Evolutionary conservation across 2,113 vertebrate species (phyloP), one percentile per base, ranked within the genome.

Genomic region (Antechinus flavipes): DNA sequence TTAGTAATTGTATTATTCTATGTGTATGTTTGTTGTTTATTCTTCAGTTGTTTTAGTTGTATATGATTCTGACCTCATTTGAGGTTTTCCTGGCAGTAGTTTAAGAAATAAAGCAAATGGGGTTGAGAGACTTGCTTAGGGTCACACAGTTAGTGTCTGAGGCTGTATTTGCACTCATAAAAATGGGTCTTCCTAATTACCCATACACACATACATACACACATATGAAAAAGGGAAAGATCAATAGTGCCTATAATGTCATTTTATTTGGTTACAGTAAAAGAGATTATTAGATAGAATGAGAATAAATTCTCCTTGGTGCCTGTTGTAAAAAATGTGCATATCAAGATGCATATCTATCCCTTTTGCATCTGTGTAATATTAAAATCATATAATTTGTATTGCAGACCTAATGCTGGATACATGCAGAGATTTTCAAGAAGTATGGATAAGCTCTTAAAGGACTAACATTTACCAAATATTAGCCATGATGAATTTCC

Each of bases 1-100:
- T 96, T 95, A 97, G 26, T 93, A 96, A 94, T 96, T 58, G 94
- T 93, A 91, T 90, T 16, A 93, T 53, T 98, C 93, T 94, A 76
- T 56, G 93, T 97, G 54, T 27, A 95, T 89, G 2, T 26, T 56
- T 56, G 55, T 56, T 56, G 25, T 27, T 56, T 58, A 25, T 27
- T 26, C 26, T 27, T 56, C 23, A 56, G 24, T 56, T 25, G 6
- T 25, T 56, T 10, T 26, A 58, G 26, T 27, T 26, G 8, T 58
- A 9, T 58, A 8, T 58, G 56, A 58, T 26, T 56, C 55, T 58
- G 25, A 27, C 26, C 56, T 9, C 26, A 58, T 27, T 27, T 58
- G 25, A 26, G 56, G 8, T 58, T 27, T 58, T 58, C 56, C 10
- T 58, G 56, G 8, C 24, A 58, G 10, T 27, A 58, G 56, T 27